Base-by-base conservation (phyloP, 2,888 invertebrate species). In the Aleiodes testaceus region DNA sequence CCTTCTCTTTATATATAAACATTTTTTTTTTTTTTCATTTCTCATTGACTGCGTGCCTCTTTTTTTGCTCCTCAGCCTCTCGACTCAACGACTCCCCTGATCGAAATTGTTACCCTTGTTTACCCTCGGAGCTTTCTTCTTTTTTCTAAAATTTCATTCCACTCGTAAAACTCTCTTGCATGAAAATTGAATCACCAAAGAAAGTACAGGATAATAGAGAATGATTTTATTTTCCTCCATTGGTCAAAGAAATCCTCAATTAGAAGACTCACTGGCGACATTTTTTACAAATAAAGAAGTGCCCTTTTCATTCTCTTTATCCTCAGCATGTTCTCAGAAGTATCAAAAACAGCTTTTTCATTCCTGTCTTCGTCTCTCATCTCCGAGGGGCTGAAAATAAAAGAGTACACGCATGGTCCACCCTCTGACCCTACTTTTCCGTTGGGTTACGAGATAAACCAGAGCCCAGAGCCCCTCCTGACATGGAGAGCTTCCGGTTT, bases 61-160 rank as follows among this genome's bases (percentile, higher is more conserved):
- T 68, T 75, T 74, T 73, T 69, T 69, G 5, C 78, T 75, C 79
- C 81, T 77, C 79, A 77, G 79, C 79, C 82, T 82, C 84, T 84
- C 82, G 80, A 84, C 82, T 83, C 79, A 65, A 81, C 77, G 77
- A 84, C 75, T 73, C 81, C 80, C 80, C 82, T 81, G 78, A 79
- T 75, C 77, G 80, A 83, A 85, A 85, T 85, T 83, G 82, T 81
- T 83, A 85, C 85, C 84, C 84, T 84, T 85, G 84, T 86, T 86
- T 86, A 82, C 82, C 79, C 83, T 85, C 84, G 84, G 85, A 84
- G 83, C 81, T 81, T 59, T 59, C 16, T 42, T 59, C 78, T 84
- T 84, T 85, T 82, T 80, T 81, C 75, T 16, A 0, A 42, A 59
- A 80, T 66, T 70, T 69, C 14, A 49, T 47, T 53, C 63, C 71